Evolutionary conservation across 2,888 invertebrate species (phyloP).

Genomic region (Plagodis dolabraria): DNA sequence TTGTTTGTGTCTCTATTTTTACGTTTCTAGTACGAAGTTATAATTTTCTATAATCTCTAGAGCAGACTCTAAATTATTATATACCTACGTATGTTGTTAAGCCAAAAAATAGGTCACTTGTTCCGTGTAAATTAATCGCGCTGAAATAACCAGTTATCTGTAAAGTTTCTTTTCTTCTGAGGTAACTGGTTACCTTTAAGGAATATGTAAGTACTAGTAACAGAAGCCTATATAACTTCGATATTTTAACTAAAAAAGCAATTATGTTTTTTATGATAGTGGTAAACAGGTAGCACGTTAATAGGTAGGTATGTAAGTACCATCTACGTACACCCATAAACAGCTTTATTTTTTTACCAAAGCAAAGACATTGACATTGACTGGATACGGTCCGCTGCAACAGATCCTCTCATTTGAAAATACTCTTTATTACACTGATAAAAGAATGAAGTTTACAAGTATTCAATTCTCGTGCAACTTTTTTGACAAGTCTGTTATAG

Average conservation of each 20-base stretch:
- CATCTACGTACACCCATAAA: slow-evolving; percentile 13
- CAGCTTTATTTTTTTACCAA: slow-evolving; percentile 41
- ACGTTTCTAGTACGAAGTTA: no score
- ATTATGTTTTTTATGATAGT: slow-evolving; percentile 11
- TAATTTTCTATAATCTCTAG: no score
- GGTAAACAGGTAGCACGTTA: slow-evolving; percentile 19
- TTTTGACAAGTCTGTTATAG: no score
- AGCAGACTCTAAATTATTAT: no score
- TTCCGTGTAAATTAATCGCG: no score
- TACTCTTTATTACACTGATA: slow-evolving; percentile 8
- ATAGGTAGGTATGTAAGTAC: no score
- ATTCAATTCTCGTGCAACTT: neutral
- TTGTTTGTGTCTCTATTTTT: no score
- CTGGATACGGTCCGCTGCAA: slow-evolving; percentile 14
- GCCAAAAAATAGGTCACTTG: no score
- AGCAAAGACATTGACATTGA: slow-evolving; percentile 59
- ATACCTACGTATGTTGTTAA: no score
- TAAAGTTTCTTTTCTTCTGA: no score
- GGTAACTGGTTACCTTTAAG: no score
- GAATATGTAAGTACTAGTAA: neutral
- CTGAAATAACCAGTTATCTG: no score
- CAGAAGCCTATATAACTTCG: neutral
- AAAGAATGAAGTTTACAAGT: neutral
- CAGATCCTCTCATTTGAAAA: slow-evolving; percentile 2
- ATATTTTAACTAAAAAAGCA: slow-evolving; percentile 11